Evolutionary conservation across 2,113 vertebrate species (phyloP).

Genomic region (Ivindomyrus marchei): DNA sequence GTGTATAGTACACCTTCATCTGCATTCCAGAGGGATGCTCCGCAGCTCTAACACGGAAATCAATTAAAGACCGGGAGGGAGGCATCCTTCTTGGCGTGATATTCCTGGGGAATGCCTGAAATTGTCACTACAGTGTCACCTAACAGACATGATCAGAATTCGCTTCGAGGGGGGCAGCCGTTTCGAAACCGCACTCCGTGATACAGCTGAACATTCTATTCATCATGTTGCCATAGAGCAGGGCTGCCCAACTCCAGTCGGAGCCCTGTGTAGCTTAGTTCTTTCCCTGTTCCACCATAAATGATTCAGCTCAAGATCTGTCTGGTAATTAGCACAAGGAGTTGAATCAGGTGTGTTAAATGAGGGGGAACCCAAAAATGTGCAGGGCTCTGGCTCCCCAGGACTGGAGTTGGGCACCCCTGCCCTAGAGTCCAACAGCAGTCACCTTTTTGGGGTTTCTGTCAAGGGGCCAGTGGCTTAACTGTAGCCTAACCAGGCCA

Average conservation of each 20-base stretch:
- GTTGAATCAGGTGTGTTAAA: no score
- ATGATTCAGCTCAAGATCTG: no score
- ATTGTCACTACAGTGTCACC: not conserved
- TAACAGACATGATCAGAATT: not conserved
- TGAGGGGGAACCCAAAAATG: no score
- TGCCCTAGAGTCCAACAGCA: not conserved
- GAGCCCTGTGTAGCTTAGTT: no score
- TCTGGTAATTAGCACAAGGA: no score
- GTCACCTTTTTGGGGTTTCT: not conserved
- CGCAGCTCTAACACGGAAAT: not conserved
- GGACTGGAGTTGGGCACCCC: no score
- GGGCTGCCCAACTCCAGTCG: no score
- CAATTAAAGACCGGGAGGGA: not conserved
- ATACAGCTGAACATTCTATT: not conserved
- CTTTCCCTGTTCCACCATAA: no score
- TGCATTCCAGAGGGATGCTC: not conserved
- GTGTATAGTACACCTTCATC: not conserved
- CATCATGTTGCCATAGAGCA: not conserved
- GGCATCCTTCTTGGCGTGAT: not conserved
- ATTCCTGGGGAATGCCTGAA: not conserved
- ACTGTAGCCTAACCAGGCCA: not conserved
- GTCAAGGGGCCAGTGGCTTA: not conserved
- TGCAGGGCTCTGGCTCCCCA: no score
- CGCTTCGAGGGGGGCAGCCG: not conserved
- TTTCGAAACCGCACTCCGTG: not conserved